Percentiles rank a stretch among this genome's conserved stretches.
Conservation (phyloP, 1,140 invertebrate species). For the Apocrypta bakeri region DNA sequence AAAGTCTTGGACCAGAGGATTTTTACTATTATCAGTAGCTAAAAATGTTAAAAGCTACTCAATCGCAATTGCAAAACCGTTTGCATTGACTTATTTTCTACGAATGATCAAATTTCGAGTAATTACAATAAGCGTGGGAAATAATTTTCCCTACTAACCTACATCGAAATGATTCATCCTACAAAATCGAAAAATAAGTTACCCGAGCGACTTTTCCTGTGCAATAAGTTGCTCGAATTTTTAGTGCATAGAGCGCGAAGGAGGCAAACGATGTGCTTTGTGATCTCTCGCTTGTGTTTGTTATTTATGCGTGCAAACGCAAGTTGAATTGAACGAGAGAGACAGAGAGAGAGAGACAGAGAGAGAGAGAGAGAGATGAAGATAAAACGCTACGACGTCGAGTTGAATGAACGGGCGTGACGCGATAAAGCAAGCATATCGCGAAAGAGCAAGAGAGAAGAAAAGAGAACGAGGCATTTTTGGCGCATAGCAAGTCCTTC, state of each 20-base stretch:
- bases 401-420: constrained; percentile 46
- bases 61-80: neutral
- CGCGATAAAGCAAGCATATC: constrained; percentile 29
- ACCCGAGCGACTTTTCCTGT: too few species aligned
- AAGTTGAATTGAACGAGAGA: neutral
- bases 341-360: neutral
- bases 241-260: neutral
- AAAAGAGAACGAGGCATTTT: constrained; percentile 10
- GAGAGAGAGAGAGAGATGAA: neutral
- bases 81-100: neutral
- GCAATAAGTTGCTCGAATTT: neutral
- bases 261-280: neutral
- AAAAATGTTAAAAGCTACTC: too few species aligned
- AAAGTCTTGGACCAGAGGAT: too few species aligned
- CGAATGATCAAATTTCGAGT: neutral
- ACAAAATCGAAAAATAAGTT: neutral
- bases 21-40: too few species aligned
- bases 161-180: too few species aligned
- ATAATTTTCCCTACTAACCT: neutral
- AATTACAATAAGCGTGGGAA: neutral
- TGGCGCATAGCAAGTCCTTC: neutral
- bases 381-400: neutral
- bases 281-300: neutral
- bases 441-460: neutral
- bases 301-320: neutral